phyloP scores from a whole-genome alignment of 2,113 vertebrate species.

The Lanius ludovicianus region DNA sequence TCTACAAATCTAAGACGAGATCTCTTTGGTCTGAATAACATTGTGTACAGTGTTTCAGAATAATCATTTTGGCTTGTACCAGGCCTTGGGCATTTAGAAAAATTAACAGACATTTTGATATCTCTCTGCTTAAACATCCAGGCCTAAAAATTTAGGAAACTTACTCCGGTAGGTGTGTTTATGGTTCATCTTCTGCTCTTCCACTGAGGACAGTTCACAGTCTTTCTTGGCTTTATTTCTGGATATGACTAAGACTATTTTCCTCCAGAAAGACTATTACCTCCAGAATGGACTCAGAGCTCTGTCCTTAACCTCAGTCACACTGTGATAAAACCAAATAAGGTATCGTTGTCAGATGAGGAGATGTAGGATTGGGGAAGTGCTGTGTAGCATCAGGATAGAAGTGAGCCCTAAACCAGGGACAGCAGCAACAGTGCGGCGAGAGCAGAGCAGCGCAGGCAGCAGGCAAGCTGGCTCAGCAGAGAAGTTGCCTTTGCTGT shows the following conservation, averaged over 20 bases:
- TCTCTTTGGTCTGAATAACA: neutral
- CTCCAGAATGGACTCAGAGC: neutral
- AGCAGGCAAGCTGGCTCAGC: neutral
- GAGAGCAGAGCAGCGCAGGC: accelerated
- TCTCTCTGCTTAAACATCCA: neutral
- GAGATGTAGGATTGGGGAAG: neutral
- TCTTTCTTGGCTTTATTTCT: neutral
- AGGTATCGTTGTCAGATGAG: neutral
- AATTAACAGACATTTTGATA: neutral
- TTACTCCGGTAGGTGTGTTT: neutral
- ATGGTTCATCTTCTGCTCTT: neutral
- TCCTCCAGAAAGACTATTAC: too few relatives aligned
- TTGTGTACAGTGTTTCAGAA: neutral
- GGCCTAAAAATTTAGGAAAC: neutral
- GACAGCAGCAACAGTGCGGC: neutral
- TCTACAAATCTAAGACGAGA: neutral
- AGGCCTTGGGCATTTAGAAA: neutral
- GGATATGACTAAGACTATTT: neutral
- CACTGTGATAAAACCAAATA: neutral
- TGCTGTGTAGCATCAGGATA: accelerated
- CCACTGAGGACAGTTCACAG: neutral
- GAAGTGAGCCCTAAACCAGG: neutral
- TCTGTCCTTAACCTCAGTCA: neutral
- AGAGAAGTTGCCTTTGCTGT: neutral
- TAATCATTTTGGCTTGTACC: neutral